Base-by-base conservation (phyloP, 2,888 invertebrate genomes). In the Agrochola circellaris region DNA sequence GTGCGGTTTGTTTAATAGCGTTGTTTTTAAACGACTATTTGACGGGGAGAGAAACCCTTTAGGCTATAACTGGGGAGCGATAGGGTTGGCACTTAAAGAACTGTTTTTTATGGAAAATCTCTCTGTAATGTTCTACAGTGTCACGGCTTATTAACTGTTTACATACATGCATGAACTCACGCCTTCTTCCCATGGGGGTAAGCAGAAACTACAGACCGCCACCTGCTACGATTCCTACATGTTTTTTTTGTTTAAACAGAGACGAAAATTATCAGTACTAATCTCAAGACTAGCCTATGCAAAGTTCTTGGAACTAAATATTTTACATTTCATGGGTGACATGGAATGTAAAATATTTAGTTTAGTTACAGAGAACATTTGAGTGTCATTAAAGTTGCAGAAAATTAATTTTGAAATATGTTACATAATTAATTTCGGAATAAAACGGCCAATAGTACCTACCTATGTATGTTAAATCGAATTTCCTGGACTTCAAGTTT, bases 21-120 rank as follows among this genome's bases (percentile, higher is more conserved):
- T 95, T 96, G 96, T 96, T 96, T 96, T 96, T 95, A 96, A 96
- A 94, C 95, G 95, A 93, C 94, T 94, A 95, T 96, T 95, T 92
- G 94, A 91, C 91, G 93, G 91, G 91, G 92, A 92, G 89, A 88
- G 92, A 92, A 94, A 94, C 94, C 95, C 95, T 95, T 96, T 96
- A 95, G 96, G 96, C 96, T 92, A 95, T 90, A 90, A 90, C 87
- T 88, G 87, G 91, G 91, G 91, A 88, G 90, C 81, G 69, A 26
- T 91, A 96, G 96, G 96, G 96, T 81, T 95, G 93, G 0, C 89
- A 82, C 79, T 1, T 5, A n/a, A 6, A 1, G 48, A 2, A 7
- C 4, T 9, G 2, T 1, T 54, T 23, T 78, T 66, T 76, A 30
- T 11, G 13, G 11, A 15, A 30, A 17, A 67, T 23, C 6, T 17